Evolutionary conservation across 2,797 vertebrate genomes (phyloP).

Genomic region (Danio aesculapii): DNA sequence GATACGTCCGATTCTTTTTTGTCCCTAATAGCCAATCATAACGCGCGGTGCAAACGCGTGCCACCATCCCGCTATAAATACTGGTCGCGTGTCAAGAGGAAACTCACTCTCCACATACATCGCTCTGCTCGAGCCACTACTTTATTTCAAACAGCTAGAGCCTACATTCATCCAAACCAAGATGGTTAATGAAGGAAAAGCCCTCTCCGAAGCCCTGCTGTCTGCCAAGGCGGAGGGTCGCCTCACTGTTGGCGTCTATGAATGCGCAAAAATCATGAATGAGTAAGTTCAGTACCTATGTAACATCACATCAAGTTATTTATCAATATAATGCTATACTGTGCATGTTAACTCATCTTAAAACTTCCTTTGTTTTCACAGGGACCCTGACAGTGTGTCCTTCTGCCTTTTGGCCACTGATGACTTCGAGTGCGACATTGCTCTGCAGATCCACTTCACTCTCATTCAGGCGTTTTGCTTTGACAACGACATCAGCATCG

Average conservation of each 20-base stretch:
- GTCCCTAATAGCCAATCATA: constrained; percentile 75
- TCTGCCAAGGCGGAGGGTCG: constrained; percentile 85
- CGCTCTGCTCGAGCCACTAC: constrained; percentile 17
- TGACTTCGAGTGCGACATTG: constrained; percentile 89
- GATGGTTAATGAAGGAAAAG: constrained; percentile 86
- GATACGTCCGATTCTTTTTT: constrained; percentile 67
- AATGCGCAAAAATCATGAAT: constrained; percentile 94
- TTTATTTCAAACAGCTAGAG: background rate
- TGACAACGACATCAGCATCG: constrained; percentile 95
- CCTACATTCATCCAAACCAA: constrained; percentile 52
- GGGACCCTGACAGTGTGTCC: constrained; percentile 90
- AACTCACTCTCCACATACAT: constrained; percentile 1
- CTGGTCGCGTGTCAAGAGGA: constrained; percentile 40
- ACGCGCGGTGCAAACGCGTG: constrained; percentile 66
- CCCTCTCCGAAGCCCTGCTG: constrained; percentile 85
- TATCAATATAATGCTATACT: background rate
- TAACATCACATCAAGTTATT: background rate
- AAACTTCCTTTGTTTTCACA: constrained; percentile 62
- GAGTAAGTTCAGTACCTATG: constrained; percentile 90
- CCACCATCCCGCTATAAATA: constrained; percentile 71
- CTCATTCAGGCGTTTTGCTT: constrained; percentile 98
- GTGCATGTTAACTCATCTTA: background rate
- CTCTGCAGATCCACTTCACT: constrained; percentile 97
- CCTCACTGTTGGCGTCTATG: constrained; percentile 92
- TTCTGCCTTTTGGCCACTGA: constrained; percentile 90